phyloP scores from a whole-genome alignment of 2,888 invertebrate species.

The Parthenolecanium corni region DNA sequence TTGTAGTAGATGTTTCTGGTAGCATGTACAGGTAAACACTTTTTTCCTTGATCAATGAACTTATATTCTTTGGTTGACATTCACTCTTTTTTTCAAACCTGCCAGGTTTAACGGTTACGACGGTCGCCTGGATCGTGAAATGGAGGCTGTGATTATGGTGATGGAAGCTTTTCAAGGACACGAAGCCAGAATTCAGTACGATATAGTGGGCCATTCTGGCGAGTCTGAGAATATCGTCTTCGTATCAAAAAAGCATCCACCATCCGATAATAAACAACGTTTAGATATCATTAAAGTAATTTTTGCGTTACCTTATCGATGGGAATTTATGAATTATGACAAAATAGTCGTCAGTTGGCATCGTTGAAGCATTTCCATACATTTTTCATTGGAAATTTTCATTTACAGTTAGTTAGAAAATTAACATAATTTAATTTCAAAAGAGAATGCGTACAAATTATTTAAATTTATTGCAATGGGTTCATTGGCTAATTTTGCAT shows the following conservation, averaged over 20 bases:
- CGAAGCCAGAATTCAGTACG: slow-evolving; percentile 79
- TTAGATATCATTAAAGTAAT: slow-evolving; percentile 59
- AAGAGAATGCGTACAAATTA: no score
- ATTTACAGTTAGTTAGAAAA: no score
- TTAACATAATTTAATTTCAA: no score
- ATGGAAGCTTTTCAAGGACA: slow-evolving; percentile 86
- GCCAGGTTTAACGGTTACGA: slow-evolving; percentile 86
- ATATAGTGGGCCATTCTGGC: slow-evolving; percentile 89
- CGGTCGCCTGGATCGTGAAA: slow-evolving; percentile 76
- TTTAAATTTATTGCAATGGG: no score
- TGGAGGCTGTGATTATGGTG: slow-evolving; percentile 78
- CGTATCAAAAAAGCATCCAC: slow-evolving; percentile 56
- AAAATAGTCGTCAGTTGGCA: no score
- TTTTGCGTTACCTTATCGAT: slow-evolving; percentile 3
- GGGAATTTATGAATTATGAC: no score
- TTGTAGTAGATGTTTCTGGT: slow-evolving; percentile 88
- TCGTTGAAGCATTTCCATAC: no score
- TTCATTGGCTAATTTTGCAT: no score
- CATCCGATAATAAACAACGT: slow-evolving; percentile 77
- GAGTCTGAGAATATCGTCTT: slow-evolving; percentile 66
- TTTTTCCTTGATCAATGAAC: no score
- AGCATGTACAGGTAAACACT: slow-evolving; percentile 74
- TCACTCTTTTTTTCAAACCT: no score
- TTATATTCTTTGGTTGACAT: no score
- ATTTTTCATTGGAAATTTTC: no score